Evolutionary conservation across 1,140 invertebrate species (phyloP).

Genomic region (Monomorium pharaonis): DNA sequence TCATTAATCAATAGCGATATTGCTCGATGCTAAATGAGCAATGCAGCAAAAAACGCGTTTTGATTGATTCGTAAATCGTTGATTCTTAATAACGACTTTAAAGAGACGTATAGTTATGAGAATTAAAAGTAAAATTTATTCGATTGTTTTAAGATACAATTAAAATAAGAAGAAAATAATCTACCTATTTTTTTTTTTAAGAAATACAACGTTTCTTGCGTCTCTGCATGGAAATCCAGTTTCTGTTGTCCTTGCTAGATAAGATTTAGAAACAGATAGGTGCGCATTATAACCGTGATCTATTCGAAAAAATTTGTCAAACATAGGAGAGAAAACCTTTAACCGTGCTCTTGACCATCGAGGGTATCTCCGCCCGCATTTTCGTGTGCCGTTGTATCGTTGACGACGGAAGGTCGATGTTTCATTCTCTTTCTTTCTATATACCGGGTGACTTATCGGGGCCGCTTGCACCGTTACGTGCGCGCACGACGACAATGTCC

Average conservation of each 20-base stretch:
- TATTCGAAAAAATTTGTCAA: background rate
- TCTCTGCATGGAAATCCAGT: background rate
- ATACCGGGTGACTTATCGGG: conserved; percentile 25
- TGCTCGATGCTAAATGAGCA: background rate
- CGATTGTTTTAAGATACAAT: background rate
- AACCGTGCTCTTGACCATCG: conserved; percentile 53
- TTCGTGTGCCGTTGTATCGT: conserved; percentile 32
- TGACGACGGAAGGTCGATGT: conserved; percentile 17
- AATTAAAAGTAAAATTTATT: background rate
- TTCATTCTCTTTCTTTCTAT: conserved; percentile 16
- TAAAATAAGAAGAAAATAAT: background rate
- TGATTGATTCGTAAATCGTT: background rate
- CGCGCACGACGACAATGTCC: conserved; percentile 24
- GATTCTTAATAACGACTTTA: background rate
- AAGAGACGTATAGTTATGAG: background rate
- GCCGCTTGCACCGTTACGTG: conserved; percentile 26
- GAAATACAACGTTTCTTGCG: background rate
- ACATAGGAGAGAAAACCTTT: background rate
- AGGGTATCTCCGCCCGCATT: conserved; percentile 32
- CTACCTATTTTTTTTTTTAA: background rate
- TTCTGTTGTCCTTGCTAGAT: background rate
- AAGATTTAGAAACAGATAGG: conserved; percentile 5
- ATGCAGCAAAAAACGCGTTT: background rate
- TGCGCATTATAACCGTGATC: background rate
- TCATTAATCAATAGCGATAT: background rate